Percentiles rank a stretch among this genome's conserved stretches.
Evolutionary conservation across 2,888 invertebrate species (phyloP).

Genomic region (Xylota sylvarum): DNA sequence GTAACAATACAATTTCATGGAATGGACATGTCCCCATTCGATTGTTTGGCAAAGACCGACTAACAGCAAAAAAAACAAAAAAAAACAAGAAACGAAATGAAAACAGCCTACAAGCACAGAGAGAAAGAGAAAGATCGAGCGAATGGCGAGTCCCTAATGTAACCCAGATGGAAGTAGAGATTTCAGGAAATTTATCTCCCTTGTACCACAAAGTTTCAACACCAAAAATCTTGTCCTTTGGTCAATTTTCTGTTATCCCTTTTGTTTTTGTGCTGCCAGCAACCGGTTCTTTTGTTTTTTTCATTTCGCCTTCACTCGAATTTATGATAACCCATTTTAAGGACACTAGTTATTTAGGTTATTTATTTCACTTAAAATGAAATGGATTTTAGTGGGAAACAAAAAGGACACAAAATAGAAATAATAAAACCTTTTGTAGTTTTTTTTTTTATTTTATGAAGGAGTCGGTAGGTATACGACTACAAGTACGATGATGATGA

Average conservation of each 20-base stretch:
- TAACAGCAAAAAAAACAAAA: conserved; percentile 12
- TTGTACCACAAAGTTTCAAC: conserved; percentile 73
- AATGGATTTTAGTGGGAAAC: conserved; percentile 76
- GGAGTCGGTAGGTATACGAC: conserved; percentile 39
- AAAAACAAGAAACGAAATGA: neutral
- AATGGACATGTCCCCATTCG: conserved; percentile 73
- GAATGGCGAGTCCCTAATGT: conserved; percentile 57
- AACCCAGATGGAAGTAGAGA: conserved; percentile 74
- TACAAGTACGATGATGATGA: neutral
- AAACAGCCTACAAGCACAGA: conserved; percentile 41
- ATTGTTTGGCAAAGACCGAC: conserved; percentile 66
- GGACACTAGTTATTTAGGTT: conserved; percentile 77
- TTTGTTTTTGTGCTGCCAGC: conserved; percentile 65
- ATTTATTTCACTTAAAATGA: conserved; percentile 76
- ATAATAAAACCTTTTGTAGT: conserved; percentile 68
- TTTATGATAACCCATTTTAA: conserved; percentile 77
- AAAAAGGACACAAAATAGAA: conserved; percentile 73
- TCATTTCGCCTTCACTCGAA: conserved; percentile 38
- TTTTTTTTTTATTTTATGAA: conserved; percentile 49
- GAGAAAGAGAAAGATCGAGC: neutral
- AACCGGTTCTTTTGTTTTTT: conserved; percentile 5
- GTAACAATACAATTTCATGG: conserved; percentile 58
- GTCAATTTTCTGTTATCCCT: conserved; percentile 72
- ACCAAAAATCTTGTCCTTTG: conserved; percentile 77
- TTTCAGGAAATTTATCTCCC: conserved; percentile 72